A percentile compares a stretch with the other conserved stretches of the same genome.
Evolutionary conservation across 2,888 invertebrate species (phyloP).

Genomic region (Drosophila conformis): DNA sequence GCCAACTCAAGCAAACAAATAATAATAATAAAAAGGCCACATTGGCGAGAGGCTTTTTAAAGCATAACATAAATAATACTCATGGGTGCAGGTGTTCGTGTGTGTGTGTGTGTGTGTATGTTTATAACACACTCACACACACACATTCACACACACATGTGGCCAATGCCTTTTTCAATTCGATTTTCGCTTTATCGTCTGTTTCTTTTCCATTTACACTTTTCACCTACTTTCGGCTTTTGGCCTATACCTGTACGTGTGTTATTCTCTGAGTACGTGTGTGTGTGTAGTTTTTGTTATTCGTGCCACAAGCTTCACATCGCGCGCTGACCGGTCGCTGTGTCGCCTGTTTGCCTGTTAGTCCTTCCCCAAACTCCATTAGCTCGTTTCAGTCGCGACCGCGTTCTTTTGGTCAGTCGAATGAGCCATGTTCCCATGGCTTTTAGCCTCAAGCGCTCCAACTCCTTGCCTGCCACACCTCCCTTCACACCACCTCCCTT

Average conservation of each 20-base stretch:
- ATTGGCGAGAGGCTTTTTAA: constrained; percentile 50
- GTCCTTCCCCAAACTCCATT: constrained; percentile 11
- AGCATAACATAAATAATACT: constrained; percentile 61
- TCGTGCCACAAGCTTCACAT: constrained; percentile 61
- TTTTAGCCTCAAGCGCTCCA: constrained; percentile 30
- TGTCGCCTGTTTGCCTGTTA: constrained; percentile 57
- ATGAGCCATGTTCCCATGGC: constrained; percentile 43
- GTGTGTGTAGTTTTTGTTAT: constrained; percentile 35
- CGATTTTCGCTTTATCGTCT: constrained; percentile 64
- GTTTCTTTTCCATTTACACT: constrained; percentile 62
- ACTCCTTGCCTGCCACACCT: not conserved
- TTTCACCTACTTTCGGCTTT: constrained; percentile 74
- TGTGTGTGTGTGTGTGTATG: constrained; percentile 9
- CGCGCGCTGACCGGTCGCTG: constrained; percentile 59
- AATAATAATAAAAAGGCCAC: constrained; percentile 29
- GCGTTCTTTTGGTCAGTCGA: constrained; percentile 55
- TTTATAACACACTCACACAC: constrained; percentile 31
- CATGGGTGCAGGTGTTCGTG: constrained; percentile 13
- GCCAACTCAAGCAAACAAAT: constrained; percentile 12
- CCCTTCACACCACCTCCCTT: constrained; percentile 1
- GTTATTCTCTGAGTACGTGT: not conserved
- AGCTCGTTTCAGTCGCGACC: constrained; percentile 41
- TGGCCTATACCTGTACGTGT: constrained; percentile 28
- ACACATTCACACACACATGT: constrained; percentile 2
- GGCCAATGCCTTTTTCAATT: constrained; percentile 55